A percentile compares a stretch with the other conserved stretches of the same genome.
Evolutionary conservation across 2,113 vertebrate genomes (phyloP).

Genomic region (Arenaria interpres): DNA sequence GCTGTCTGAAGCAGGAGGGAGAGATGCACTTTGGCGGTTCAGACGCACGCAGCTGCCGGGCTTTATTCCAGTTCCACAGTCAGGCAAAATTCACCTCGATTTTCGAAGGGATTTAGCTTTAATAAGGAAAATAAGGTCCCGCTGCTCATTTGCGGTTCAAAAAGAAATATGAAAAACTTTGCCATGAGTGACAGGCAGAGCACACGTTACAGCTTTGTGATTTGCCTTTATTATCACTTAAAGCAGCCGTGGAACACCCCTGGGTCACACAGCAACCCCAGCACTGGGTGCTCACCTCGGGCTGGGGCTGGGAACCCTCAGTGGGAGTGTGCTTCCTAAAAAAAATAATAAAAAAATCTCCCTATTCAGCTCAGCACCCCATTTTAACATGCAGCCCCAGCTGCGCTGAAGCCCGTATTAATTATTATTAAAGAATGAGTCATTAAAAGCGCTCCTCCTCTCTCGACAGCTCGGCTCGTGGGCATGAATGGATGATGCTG

Average conservation of each 20-base stretch:
- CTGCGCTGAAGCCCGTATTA: background rate
- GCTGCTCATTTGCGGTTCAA: background rate
- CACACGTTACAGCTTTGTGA: rapidly evolving
- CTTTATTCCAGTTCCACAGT: rapidly evolving
- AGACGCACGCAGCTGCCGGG: rapidly evolving
- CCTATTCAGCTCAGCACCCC: too few species aligned
- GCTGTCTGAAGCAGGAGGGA: rapidly evolving
- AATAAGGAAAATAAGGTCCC: background rate
- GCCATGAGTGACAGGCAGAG: rapidly evolving
- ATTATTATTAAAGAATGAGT: background rate
- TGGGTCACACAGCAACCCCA: rapidly evolving
- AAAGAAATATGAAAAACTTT: background rate
- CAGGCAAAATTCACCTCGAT: background rate
- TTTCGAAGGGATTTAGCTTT: background rate
- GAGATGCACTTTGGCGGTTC: background rate
- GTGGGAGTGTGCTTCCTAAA: rapidly evolving
- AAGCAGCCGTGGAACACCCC: rapidly evolving
- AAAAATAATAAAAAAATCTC: background rate
- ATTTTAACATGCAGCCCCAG: background rate
- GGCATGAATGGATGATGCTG: background rate
- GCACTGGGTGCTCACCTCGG: background rate
- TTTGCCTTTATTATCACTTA: background rate
- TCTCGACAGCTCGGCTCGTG: background rate
- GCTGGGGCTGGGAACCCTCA: rapidly evolving
- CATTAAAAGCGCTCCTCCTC: background rate